A percentile compares a stretch with the other conserved stretches of the same genome.
These are phyloP conservation scores for Calameuta pallipes DNA, from an alignment of 2,888 invertebrate species.

Conservation along the genomic window DNA sequence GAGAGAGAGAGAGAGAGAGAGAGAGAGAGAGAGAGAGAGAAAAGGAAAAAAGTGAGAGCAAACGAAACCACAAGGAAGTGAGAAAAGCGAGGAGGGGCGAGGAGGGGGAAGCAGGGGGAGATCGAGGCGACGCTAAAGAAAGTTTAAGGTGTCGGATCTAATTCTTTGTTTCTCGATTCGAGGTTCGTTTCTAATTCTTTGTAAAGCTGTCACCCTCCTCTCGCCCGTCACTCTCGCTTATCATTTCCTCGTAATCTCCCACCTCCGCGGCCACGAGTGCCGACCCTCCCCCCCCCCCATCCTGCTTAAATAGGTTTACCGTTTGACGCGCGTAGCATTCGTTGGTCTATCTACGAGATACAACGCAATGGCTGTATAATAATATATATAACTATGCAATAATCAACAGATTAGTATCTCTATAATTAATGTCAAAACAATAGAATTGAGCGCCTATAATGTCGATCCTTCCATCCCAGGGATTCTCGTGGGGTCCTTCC, in stretches of 20 bases:
- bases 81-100: neutral
- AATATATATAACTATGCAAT: slow-evolving; percentile 43
- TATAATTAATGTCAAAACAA: slow-evolving; percentile 33
- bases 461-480: neutral
- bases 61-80: neutral
- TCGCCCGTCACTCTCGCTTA: neutral
- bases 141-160: neutral
- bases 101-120: neutral
- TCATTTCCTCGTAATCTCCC: neutral
- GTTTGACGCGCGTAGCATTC: neutral
- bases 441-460: slow-evolving; percentile 34
- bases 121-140: neutral
- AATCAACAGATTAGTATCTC: slow-evolving; percentile 43
- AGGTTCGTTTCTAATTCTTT: neutral
- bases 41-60: neutral
- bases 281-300: neutral
- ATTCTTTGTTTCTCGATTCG: neutral
- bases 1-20: no score
- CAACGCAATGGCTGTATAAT: slow-evolving; percentile 29
- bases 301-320: slow-evolving; percentile 13
- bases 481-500: neutral
- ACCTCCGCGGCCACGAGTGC: neutral
- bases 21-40: no score
- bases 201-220: neutral
- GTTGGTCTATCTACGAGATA: slow-evolving; percentile 25